phyloP scores from a whole-genome alignment of 1,140 invertebrate species.

The Antheraea mylitta region DNA sequence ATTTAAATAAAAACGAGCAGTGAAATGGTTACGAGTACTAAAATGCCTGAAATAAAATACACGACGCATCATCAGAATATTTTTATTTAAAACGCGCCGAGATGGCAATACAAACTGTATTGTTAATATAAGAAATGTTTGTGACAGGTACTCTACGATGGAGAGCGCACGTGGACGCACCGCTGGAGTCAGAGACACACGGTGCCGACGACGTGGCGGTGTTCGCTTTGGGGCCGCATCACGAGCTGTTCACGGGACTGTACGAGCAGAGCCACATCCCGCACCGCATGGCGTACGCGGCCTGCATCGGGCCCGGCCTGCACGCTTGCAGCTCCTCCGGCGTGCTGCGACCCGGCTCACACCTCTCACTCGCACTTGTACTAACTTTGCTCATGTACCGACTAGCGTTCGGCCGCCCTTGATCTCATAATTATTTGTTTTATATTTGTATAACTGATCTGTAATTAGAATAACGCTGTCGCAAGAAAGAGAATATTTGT shows the following conservation, averaged over 20 bases:
- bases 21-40: too few relatives aligned
- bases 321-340: conserved; percentile 31
- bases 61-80: too few relatives aligned
- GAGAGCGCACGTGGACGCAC: conserved; percentile 61
- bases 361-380: too few relatives aligned
- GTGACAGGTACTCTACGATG: conserved; percentile 11
- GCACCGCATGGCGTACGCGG: conserved; percentile 80
- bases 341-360: not conserved
- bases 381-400: too few relatives aligned
- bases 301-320: conserved; percentile 48
- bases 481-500: too few relatives aligned
- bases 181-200: conserved; percentile 68
- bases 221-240: conserved; percentile 81
- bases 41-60: too few relatives aligned
- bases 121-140: not conserved
- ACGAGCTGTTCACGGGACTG: conserved; percentile 80
- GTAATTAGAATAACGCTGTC: too few relatives aligned
- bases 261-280: conserved; percentile 83
- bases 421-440: too few relatives aligned
- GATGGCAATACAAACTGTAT: not conserved
- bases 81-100: too few relatives aligned
- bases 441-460: too few relatives aligned
- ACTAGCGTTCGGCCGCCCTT: too few relatives aligned
- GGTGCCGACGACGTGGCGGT: conserved; percentile 85
- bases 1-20: too few relatives aligned